Conservation (phyloP, 1,140 invertebrate genomes). For the Drosophila obscura region DNA sequence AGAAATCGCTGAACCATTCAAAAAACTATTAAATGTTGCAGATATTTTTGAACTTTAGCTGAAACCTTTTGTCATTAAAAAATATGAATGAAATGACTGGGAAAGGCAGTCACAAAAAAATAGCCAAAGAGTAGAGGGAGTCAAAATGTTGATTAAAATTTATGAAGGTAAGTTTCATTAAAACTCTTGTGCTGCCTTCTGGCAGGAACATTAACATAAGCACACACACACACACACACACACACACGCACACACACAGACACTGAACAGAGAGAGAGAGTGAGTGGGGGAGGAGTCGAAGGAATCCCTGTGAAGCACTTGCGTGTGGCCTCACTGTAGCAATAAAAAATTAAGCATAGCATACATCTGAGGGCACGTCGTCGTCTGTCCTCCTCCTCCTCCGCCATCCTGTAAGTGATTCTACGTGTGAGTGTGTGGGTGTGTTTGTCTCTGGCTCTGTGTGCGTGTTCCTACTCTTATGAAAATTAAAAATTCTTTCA, state of each 20-base stretch:
- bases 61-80: constrained; percentile 8
- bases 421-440: constrained; percentile 1
- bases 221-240: constrained; percentile 32
- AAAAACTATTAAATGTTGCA: constrained; percentile 68
- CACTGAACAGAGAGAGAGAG: background rate
- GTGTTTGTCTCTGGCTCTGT: constrained; percentile 5
- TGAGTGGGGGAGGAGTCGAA: too few species aligned
- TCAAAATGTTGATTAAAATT: constrained; percentile 61
- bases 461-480: constrained; percentile 51
- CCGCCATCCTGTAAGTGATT: constrained; percentile 3
- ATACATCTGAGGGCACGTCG: constrained; percentile 44
- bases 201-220: constrained; percentile 62
- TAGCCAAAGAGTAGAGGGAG: background rate
- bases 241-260: constrained; percentile 23
- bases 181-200: constrained; percentile 49
- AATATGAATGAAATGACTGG: background rate
- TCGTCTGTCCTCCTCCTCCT: constrained; percentile 1
- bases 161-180: constrained; percentile 62
- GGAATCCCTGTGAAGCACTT: constrained; percentile 16
- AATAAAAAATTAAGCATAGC: constrained; percentile 71
- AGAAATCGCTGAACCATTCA: constrained; percentile 71
- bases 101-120: constrained; percentile 20
- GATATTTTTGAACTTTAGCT: constrained; percentile 43
- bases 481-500: constrained; percentile 73
- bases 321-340: constrained; percentile 40